Percentiles rank a stretch among this genome's conserved stretches.
Conservation (phyloP, 2,888 invertebrate species). For the Stenoptilia bipunctidactyla region DNA sequence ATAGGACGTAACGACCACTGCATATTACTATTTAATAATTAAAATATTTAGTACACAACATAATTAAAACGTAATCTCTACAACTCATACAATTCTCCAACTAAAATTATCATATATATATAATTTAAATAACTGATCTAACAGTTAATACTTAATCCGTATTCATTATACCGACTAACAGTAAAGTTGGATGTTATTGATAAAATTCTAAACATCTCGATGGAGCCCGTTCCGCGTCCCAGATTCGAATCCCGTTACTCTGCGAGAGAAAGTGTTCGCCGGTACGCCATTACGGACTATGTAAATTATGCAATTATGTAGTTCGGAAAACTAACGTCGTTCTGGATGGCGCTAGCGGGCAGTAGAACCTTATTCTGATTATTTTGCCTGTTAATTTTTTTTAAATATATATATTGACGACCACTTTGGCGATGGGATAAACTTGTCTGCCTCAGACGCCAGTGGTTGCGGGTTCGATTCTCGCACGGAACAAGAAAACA, state of each 20-base stretch:
- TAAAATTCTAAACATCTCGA: not conserved
- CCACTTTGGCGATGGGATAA: too few relatives aligned
- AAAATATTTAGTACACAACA: too few relatives aligned
- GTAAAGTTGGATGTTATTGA: not conserved
- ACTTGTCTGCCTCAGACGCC: too few relatives aligned
- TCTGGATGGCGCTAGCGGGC: slow-evolving; percentile 4
- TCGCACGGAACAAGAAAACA: too few relatives aligned
- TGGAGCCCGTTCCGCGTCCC: slow-evolving; percentile 35
- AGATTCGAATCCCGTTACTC: slow-evolving; percentile 58
- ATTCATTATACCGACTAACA: not conserved
- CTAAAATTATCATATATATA: not conserved
- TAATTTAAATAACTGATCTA: not conserved
- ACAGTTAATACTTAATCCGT: not conserved
- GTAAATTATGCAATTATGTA: slow-evolving; percentile 63
- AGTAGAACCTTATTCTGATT: too few relatives aligned
- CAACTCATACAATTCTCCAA: too few relatives aligned
- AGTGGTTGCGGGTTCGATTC: too few relatives aligned
- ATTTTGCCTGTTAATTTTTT: too few relatives aligned
- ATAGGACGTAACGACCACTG: too few relatives aligned
- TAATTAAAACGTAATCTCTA: too few relatives aligned
- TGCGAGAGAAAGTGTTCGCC: slow-evolving; percentile 49
- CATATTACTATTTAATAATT: too few relatives aligned
- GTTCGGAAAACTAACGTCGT: slow-evolving; percentile 12
- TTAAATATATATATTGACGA: too few relatives aligned
- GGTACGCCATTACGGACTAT: slow-evolving; percentile 45